Evolutionary conservation across 2,888 invertebrate species (phyloP).

Genomic region (Sturmia bella): DNA sequence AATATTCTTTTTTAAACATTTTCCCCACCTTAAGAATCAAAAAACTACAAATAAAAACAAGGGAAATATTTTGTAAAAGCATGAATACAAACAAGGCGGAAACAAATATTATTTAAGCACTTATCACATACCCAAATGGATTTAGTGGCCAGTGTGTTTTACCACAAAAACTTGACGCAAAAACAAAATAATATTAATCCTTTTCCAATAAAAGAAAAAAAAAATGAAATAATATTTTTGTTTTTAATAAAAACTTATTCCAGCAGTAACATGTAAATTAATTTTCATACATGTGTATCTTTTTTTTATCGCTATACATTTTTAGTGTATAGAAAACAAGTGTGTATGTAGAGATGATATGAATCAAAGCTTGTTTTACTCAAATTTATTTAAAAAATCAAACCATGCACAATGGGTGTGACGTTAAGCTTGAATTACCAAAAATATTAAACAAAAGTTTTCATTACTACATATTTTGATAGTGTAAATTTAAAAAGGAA

Average conservation of each 20-base stretch:
- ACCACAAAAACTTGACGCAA: constrained; percentile 53
- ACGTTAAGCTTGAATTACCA: too few species aligned
- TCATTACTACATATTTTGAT: too few species aligned
- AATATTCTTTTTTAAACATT: too few species aligned
- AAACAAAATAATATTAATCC: constrained; percentile 19
- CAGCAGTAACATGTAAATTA: constrained; percentile 45
- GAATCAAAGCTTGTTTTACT: too few species aligned
- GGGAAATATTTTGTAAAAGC: not conserved
- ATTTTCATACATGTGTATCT: constrained; percentile 34
- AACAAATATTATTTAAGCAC: constrained; percentile 17
- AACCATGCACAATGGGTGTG: too few species aligned
- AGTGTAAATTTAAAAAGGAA: too few species aligned
- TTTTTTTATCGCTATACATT: not conserved
- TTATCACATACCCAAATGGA: constrained; percentile 28
- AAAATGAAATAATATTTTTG: constrained; percentile 10
- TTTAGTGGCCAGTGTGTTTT: constrained; percentile 55
- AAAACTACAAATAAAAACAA: too few species aligned
- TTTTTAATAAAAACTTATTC: constrained; percentile 25
- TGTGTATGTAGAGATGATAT: too few species aligned
- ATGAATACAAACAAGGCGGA: not conserved
- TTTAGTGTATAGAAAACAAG: not conserved
- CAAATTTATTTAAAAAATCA: too few species aligned
- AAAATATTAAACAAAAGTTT: too few species aligned
- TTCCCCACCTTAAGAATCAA: too few species aligned
- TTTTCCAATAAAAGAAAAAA: not conserved